phyloP scores from a whole-genome alignment of 2,113 vertebrate species.

The Raja brachyura region DNA sequence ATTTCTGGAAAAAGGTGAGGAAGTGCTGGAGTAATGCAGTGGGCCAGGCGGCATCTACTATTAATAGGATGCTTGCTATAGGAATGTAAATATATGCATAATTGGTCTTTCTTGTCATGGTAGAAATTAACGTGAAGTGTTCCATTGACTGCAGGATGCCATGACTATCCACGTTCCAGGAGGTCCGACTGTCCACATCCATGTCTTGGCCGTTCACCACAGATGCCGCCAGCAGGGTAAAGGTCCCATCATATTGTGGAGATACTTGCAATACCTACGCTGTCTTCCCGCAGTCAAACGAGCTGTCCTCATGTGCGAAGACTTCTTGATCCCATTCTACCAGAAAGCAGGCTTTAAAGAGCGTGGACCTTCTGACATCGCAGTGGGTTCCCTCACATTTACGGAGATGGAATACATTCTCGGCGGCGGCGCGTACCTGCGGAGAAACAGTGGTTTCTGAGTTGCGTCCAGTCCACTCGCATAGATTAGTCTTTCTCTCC shows the following conservation, averaged over 20 bases:
- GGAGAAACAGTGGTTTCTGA: constrained; percentile 61
- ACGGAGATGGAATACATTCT: constrained; percentile 63
- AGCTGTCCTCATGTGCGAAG: constrained; percentile 64
- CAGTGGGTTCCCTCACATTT: constrained; percentile 55
- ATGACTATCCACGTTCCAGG: constrained; percentile 58
- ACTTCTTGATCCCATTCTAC: constrained; percentile 65
- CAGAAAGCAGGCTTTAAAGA: constrained; percentile 63
- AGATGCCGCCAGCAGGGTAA: constrained; percentile 67
- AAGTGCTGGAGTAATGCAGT: no score
- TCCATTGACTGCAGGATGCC: constrained; percentile 52
- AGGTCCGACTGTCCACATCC: constrained; percentile 57
- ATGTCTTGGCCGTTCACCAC: constrained; percentile 64
- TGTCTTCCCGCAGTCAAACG: constrained; percentile 54
- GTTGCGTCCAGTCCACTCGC: neutral
- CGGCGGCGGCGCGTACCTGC: constrained; percentile 52
- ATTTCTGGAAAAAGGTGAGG: no score
- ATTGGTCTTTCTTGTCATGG: neutral
- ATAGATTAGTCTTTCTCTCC: neutral
- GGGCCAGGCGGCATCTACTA: no score
- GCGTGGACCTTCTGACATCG: constrained; percentile 56
- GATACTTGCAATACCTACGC: constrained; percentile 64
- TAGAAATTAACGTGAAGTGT: neutral
- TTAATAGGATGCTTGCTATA: no score
- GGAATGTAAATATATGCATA: neutral
- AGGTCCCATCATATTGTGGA: constrained; percentile 66